Base-by-base conservation (phyloP, 2,113 vertebrate species). In the Bombycilla garrulus region DNA sequence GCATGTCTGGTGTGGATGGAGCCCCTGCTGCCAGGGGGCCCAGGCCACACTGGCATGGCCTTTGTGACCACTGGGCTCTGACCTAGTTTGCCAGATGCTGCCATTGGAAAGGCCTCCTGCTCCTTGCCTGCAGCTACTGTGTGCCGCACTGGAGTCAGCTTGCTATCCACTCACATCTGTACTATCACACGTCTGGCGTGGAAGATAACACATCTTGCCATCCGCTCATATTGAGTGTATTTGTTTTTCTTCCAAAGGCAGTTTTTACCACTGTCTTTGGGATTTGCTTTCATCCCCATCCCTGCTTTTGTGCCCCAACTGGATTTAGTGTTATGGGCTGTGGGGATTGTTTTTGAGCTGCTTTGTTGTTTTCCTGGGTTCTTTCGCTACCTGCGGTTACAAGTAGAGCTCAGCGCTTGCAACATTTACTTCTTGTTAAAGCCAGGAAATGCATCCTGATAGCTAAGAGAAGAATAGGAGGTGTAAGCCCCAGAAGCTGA, bases 21-120 rank as follows among this genome's bases (percentile, higher is more conserved):
- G 47, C 8, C 15, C 15, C 45, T 0, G 10, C 29, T 26, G 48
- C 70, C 0, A 0, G 2, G 24, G 48, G 26, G 13, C 15, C 23
- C 0, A 0, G 24, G n/a, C 26, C 0, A 0, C 0, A 1, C 81
- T 48, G 92, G 36, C 69, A 9, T 1, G 3, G 76, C 48, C 20
- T 67, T 9, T 8, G 4, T n/a, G 57, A 15, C 70, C 2, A 11
- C 60, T 1, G 14, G 72, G 77, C 71, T 50, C 67, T 72, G 72
- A 72, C 77, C 64, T 54, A 77, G 58, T 87, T 79, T 64, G 31
- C 31, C 1, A 19, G 23, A 36, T 24, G 85, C 64, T 1, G 35
- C 84, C 0, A 1, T 26, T 45, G 12, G 3, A 17, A 50, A 29
- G 73, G 64, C n/a, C 15, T 86, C n/a, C 33, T 0, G 7, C 69